Percentiles rank a stretch among this genome's conserved stretches.
Evolutionary conservation across 2,113 vertebrate genomes (phyloP).

Genomic region (Gallinago paraguaiae): DNA sequence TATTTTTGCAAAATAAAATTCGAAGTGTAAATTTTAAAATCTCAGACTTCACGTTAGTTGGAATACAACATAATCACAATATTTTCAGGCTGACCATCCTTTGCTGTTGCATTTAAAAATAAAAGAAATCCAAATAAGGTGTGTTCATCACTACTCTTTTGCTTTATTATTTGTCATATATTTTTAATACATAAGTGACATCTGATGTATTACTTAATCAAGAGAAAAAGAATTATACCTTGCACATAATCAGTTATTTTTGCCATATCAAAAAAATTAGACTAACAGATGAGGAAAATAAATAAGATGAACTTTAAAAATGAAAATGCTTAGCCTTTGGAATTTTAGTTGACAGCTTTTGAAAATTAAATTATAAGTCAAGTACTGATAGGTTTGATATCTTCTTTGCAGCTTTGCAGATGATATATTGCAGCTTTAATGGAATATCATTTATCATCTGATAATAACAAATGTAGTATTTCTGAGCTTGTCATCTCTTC

Average conservation of each 20-base stretch:
- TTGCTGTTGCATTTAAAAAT: slow-evolving; percentile 59
- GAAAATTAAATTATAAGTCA: slow-evolving; percentile 86
- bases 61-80: neutral
- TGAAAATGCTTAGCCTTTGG: slow-evolving; percentile 84
- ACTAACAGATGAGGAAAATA: slow-evolving; percentile 85
- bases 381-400: slow-evolving; percentile 82
- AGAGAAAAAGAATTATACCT: slow-evolving; percentile 79
- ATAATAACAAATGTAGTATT: slow-evolving; percentile 92
- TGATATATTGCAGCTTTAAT: slow-evolving; percentile 88
- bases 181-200: slow-evolving; percentile 85
- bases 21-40: neutral
- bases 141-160: slow-evolving; percentile 71
- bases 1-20: neutral
- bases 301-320: slow-evolving; percentile 85
- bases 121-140: slow-evolving; percentile 74
- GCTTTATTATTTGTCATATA: slow-evolving; percentile 83
- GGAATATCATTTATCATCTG: slow-evolving; percentile 92
- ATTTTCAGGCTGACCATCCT: slow-evolving; percentile 56
- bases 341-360: slow-evolving; percentile 86
- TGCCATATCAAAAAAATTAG: slow-evolving; percentile 82
- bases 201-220: slow-evolving; percentile 87
- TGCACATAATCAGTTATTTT: slow-evolving; percentile 82
- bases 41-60: neutral
- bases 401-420: slow-evolving; percentile 79
- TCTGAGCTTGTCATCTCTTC: slow-evolving; percentile 89